These are phyloP conservation scores for Pardosa pseudoannulata DNA, from an alignment of 2,888 invertebrate species.

Conservation along the genomic window DNA sequence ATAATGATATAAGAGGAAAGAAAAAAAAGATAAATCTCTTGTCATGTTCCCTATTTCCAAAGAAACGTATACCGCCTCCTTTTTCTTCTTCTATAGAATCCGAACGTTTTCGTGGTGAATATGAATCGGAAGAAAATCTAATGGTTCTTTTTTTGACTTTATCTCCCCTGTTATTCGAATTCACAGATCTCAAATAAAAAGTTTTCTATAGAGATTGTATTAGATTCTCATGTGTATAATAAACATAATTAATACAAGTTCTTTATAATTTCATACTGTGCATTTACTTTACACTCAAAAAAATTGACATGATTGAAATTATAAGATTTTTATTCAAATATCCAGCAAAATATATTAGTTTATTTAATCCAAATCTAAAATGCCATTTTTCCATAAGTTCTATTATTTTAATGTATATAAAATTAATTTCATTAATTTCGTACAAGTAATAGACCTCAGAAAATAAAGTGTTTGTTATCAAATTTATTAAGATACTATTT, in stretches of 20 bases:
- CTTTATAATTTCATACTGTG: no score
- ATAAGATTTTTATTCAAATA: no score
- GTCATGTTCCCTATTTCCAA: slow-evolving; percentile 44
- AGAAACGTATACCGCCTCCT: slow-evolving; percentile 16
- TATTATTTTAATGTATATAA: no score
- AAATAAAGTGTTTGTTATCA: no score
- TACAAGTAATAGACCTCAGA: no score
- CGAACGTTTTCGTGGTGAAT: slow-evolving; percentile 25
- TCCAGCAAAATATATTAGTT: no score
- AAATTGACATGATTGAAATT: no score
- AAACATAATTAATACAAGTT: background rate
- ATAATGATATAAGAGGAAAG: slow-evolving; percentile 36
- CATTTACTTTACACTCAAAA: no score
- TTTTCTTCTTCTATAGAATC: slow-evolving; percentile 52
- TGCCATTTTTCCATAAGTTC: no score
- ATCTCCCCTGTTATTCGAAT: slow-evolving; percentile 31
- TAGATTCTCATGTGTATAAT: background rate
- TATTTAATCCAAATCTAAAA: no score
- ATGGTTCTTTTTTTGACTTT: slow-evolving; percentile 32
- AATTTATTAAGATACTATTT: no score
- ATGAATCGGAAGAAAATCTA: slow-evolving; percentile 4
- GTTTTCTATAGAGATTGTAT: slow-evolving; percentile 11
- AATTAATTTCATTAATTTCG: no score
- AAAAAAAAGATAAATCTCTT: slow-evolving; percentile 35
- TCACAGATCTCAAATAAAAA: slow-evolving; percentile 15